A percentile compares a stretch with the other conserved stretches of the same genome.
Evolutionary conservation across 2,113 vertebrate genomes (phyloP).

Genomic region (Geothlypis trichas): DNA sequence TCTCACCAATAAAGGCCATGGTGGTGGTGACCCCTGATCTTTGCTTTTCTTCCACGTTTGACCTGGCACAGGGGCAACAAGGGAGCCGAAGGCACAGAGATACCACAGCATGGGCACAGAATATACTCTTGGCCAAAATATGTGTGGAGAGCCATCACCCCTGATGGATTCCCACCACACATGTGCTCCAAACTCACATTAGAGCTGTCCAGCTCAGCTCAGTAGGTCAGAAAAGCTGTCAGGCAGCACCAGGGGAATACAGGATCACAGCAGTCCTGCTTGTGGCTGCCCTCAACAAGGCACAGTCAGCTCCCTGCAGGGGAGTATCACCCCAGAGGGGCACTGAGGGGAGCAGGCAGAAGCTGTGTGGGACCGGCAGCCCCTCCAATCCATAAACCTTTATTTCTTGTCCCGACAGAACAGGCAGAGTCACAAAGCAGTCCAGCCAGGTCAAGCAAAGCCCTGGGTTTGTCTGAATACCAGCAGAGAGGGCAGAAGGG

Average conservation of each 20-base stretch:
- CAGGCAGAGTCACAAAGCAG: background rate
- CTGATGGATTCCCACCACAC: background rate
- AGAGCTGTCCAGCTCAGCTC: background rate
- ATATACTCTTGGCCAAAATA: background rate
- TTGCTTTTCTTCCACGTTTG: background rate
- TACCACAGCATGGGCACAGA: background rate
- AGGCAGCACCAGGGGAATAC: fast-evolving
- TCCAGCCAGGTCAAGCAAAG: background rate
- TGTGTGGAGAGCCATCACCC: fast-evolving
- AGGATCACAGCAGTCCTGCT: background rate
- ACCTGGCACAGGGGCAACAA: background rate
- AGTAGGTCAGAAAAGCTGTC: background rate
- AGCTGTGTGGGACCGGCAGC: background rate
- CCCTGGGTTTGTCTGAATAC: background rate
- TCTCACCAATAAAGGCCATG: background rate
- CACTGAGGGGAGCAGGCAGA: background rate
- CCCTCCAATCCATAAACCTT: background rate
- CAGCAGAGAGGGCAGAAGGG: background rate
- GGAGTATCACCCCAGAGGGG: background rate
- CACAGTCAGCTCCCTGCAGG: background rate
- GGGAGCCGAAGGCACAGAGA: background rate
- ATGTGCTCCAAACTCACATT: background rate
- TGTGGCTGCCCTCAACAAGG: background rate
- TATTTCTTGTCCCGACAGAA: background rate
- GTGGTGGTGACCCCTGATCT: background rate